Conservation (phyloP, 2,797 vertebrate species). For the Helostoma temminkii region DNA sequence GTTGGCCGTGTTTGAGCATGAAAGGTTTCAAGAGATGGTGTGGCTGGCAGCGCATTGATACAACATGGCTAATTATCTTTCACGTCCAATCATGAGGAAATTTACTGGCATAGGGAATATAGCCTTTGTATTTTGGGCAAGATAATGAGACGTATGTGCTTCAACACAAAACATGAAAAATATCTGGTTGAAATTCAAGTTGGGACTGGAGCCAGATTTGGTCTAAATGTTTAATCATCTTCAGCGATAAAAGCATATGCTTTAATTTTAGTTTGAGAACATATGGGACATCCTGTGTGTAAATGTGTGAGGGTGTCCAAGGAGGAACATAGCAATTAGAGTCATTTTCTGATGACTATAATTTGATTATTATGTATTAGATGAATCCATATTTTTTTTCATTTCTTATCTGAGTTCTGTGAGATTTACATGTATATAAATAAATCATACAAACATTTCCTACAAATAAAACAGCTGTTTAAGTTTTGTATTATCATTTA, state of each 20-base stretch:
- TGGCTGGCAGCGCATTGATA: conserved; percentile 77
- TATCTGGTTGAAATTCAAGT: conserved; percentile 65
- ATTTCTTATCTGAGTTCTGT: conserved; percentile 50
- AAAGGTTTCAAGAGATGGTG: conserved; percentile 70
- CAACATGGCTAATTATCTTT: conserved; percentile 81
- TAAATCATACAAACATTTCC: conserved; percentile 39
- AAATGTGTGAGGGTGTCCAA: conserved; percentile 31
- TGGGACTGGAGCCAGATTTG: conserved; percentile 68
- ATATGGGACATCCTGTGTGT: conserved; percentile 62
- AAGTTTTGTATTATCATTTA: conserved; percentile 57
- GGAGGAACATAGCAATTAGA: conserved; percentile 57
- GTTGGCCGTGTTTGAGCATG: conserved; percentile 66
- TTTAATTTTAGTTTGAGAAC: conserved; percentile 74
- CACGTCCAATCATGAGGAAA: conserved; percentile 71
- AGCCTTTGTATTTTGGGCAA: conserved; percentile 65
- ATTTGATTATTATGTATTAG: conserved; percentile 65
- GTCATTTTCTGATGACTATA: conserved; percentile 60
- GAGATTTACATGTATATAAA: conserved; percentile 25
- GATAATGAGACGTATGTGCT: conserved; percentile 69
- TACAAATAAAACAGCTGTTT: conserved; percentile 57
- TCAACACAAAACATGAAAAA: conserved; percentile 60
- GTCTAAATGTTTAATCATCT: conserved; percentile 78
- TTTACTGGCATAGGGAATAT: conserved; percentile 63
- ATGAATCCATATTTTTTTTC: conserved; percentile 58
- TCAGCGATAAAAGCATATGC: conserved; percentile 73